Base-by-base conservation (phyloP, 2,888 invertebrate species). In the Gortyna flavago region DNA sequence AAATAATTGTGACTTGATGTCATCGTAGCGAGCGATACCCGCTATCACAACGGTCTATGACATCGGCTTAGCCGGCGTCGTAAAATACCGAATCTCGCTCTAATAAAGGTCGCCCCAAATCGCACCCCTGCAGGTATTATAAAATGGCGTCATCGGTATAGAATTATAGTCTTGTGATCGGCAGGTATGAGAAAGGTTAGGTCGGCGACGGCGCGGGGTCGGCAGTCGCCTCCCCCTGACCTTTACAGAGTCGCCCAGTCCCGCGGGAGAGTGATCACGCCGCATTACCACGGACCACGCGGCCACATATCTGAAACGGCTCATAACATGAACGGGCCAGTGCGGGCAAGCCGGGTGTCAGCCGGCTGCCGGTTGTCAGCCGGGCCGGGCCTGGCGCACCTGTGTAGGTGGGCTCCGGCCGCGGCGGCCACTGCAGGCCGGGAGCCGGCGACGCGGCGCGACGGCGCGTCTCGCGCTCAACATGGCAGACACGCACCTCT, bases 391-490 rank as follows among this genome's bases (percentile, higher is more conserved):
- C n/a, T 72, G 79, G 66, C 76, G 71, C 75, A 79, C 84, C 88
- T 88, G 90, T 92, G 90, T 90, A 84, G 83, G 79, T 80, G 88
- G 90, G 80, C 80, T 48, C 67, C 81, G 74, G 90, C 70, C 67
- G 69, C 90, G 87, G 86, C 93, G 92, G 93, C 91, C 93, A 94
- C 93, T 93, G 94, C 94, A 93, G 91, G 89, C 90, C 75, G 80
- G 64, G 54, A 71, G 74, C 78, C 87, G 86, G 89, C 79, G 82
- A 61, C 62, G 87, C 90, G 91, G 85, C 89, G 91, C 89, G 92
- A 85, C 92, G 91, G 89, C 89, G 91, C 90, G 90, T 79, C 89
- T 89, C 87, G 87, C 67, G 74, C 79, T 77, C 77, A 71, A 80
- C 84, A 77, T 80, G 85, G 80, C 82, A 87, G 82, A 88, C 85